These are phyloP conservation scores for Brienomyrus longianalis DNA, from an alignment of 2,113 vertebrate genomes.

Conservation along the genomic window DNA sequence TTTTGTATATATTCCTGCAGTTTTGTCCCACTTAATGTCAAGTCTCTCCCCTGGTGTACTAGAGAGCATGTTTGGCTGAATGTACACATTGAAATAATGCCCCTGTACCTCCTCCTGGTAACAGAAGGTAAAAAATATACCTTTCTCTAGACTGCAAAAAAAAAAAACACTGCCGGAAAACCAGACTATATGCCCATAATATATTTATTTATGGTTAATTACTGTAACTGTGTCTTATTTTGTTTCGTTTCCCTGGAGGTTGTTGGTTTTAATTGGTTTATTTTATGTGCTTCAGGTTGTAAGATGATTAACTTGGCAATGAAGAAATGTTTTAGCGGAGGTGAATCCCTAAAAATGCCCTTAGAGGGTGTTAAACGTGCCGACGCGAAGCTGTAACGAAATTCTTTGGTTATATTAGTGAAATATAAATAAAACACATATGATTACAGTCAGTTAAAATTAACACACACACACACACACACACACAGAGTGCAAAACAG, in stretches of 20 bases:
- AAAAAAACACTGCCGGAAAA: background rate
- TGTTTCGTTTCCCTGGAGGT: background rate
- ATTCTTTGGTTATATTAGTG: background rate
- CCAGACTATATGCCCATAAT: background rate
- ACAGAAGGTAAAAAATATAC: background rate
- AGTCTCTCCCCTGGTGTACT: background rate
- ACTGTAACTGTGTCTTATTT: background rate
- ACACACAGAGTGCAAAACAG: background rate
- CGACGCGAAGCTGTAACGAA: background rate
- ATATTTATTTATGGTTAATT: background rate
- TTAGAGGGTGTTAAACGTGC: background rate
- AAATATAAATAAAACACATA: background rate
- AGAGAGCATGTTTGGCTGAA: background rate
- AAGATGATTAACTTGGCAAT: background rate
- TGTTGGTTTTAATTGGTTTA: background rate
- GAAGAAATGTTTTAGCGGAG: background rate
- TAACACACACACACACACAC: background rate
- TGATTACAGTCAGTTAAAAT: background rate
- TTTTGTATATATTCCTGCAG: background rate
- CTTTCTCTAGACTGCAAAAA: background rate
- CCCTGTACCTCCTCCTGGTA: background rate
- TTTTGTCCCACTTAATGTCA: background rate
- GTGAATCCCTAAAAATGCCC: background rate
- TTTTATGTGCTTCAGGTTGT: background rate
- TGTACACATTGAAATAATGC: background rate